These are phyloP conservation scores for Cyanistes caeruleus DNA, from an alignment of 2,113 vertebrate species.

Conservation along the genomic window DNA sequence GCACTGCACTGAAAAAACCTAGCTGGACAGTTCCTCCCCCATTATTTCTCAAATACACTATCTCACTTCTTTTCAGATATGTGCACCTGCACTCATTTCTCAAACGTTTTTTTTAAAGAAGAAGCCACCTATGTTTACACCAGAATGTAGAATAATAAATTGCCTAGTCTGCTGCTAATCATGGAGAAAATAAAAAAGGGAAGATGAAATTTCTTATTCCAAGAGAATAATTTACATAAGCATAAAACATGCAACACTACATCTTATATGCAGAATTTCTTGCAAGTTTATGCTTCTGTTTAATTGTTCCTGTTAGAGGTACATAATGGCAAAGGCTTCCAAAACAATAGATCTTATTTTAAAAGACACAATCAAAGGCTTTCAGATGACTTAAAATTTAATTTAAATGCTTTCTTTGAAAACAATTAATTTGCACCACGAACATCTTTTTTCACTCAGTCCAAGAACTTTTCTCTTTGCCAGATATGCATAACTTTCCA, in stretches of 20 bases:
- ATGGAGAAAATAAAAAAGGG: neutral
- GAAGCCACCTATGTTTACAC: neutral
- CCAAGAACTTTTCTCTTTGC: neutral
- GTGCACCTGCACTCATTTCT: neutral
- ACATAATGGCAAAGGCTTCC: neutral
- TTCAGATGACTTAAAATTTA: neutral
- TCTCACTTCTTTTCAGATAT: neutral
- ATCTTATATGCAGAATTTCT: neutral
- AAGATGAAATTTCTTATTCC: neutral
- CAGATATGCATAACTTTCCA: neutral
- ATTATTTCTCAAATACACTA: constrained; percentile 13
- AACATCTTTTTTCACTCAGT: neutral
- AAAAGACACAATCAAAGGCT: neutral
- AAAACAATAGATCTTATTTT: neutral
- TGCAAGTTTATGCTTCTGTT: neutral
- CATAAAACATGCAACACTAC: neutral
- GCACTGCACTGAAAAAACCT: neutral
- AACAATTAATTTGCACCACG: neutral
- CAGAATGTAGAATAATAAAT: neutral
- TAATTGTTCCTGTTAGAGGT: neutral
- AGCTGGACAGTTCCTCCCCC: neutral
- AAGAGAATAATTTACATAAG: neutral
- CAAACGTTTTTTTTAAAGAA: neutral
- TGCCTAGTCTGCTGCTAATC: neutral
- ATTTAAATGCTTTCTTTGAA: neutral